Conservation (phyloP, 2,797 vertebrate species). For the Neosilurus hyrtlii region DNA sequence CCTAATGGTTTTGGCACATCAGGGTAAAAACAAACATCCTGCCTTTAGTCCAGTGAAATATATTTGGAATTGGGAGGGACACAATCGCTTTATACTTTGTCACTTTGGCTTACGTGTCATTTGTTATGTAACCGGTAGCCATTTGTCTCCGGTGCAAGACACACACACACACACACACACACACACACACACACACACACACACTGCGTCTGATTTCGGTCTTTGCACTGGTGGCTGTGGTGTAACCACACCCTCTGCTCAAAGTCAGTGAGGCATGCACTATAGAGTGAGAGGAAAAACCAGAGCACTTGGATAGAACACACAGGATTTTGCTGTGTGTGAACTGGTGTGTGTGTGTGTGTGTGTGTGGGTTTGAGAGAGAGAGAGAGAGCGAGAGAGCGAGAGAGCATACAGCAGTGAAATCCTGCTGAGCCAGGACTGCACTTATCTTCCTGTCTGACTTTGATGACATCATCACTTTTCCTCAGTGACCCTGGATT, state of each 20-base stretch:
- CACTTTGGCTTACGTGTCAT: constrained; percentile 42
- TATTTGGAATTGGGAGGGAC: neutral
- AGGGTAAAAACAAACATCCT: neutral
- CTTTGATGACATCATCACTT: constrained; percentile 60
- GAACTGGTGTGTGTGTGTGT: neutral
- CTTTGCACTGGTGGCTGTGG: constrained; percentile 50
- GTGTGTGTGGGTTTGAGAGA: neutral
- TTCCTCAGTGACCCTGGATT: constrained; percentile 46
- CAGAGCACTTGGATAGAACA: constrained; percentile 20
- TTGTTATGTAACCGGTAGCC: constrained; percentile 57
- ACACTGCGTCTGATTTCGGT: constrained; percentile 27
- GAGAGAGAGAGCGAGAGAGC: neutral
- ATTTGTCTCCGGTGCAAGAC: constrained; percentile 27
- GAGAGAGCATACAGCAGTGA: constrained; percentile 27
- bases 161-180: constrained; percentile 24
- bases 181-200: neutral
- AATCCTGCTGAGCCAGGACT: constrained; percentile 43
- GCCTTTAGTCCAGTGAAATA: constrained; percentile 6
- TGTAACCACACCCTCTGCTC: constrained; percentile 68
- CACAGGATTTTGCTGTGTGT: constrained; percentile 8
- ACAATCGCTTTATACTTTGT: constrained; percentile 47
- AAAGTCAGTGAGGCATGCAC: constrained; percentile 61
- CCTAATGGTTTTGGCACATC: neutral
- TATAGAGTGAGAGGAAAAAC: constrained; percentile 42
- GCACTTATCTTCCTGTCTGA: constrained; percentile 54